Evolutionary conservation across 1,140 invertebrate genomes (phyloP), one percentile per base, ranked within the genome.

Genomic region (Drosophila ohnishii): DNA sequence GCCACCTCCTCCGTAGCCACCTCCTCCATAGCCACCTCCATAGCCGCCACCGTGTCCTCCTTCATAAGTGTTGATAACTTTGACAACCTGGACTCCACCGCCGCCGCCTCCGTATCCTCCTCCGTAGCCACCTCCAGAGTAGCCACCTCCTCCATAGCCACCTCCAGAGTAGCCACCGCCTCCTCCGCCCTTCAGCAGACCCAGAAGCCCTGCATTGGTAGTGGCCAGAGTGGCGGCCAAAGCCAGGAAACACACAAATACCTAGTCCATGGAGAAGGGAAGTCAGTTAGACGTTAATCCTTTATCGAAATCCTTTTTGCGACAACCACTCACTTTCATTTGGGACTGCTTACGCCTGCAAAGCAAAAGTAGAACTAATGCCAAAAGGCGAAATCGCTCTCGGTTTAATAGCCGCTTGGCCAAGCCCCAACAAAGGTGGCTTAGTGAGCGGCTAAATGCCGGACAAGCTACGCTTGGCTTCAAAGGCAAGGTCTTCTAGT

Each of bases 161-260:
- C 62, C 65, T 14, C 44, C 45, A 0, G 45, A 47, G 22, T 48
- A 48, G 14, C 72, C 50, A 30, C 71, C 67, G n/a, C 65, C 70
- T 5, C 71, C 72, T n/a, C 78, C 87, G 9, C 83, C 83, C 60
- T 88, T 88, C 22, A 88, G 55, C 30, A 84, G 76, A 44, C 57
- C 72, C 63, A 89, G 50, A 19, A 90, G 75, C 63, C 84, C 82
- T 59, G 84, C 89, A 59, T 89, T 80, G 22, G 80, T 56, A 19
- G 79, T 60, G 30, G 89, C 77, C 72, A 90, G 56, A 45, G 78
- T 67, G 60, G 84, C 75, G 48, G 63, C 58, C 51, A 90, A 56
- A 47, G 82, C 89, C 66, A 90, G 65, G 4, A 90, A 53, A 77
- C 84, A 90, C 62, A 90, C 75, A 55, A 90, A 89, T 14, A 88